Percentiles rank a stretch among this genome's conserved stretches.
phyloP scores from a whole-genome alignment of 1,140 invertebrate genomes.

The Apis florea region DNA sequence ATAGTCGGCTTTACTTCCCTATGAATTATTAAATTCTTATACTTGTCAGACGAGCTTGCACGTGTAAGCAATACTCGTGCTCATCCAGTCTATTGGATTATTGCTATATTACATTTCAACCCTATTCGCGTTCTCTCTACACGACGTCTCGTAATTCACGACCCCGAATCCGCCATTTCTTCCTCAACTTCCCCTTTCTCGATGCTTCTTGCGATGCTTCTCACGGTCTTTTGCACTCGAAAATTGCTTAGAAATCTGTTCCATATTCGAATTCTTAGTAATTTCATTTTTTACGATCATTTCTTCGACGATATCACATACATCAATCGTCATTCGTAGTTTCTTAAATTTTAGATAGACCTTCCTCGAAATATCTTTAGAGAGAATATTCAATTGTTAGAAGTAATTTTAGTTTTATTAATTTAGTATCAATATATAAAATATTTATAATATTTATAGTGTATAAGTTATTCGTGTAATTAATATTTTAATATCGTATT shows the following conservation, averaged over 20 bases:
- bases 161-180: not conserved
- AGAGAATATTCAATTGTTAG: too few species aligned
- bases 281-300: not conserved
- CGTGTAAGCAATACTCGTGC: not conserved
- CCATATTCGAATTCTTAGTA: not conserved
- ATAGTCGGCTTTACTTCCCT: not conserved
- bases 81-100: conserved; percentile 5
- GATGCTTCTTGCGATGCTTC: not conserved
- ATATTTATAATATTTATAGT: too few species aligned
- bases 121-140: not conserved
- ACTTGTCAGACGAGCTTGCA: conserved; percentile 3
- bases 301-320: not conserved
- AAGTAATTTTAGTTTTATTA: too few species aligned
- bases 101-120: conserved; percentile 20
- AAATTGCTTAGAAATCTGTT: not conserved
- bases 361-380: not conserved
- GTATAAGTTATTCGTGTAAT: too few species aligned
- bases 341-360: too few species aligned
- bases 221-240: not conserved
- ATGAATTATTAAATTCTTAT: conserved; percentile 24
- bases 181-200: not conserved
- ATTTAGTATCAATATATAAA: too few species aligned
- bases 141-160: conserved; percentile 18
- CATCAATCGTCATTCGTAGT: too few species aligned
- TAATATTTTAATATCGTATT: too few species aligned